These are phyloP conservation scores for Myrmophylax atrothorax DNA, from an alignment of 2,113 vertebrate genomes.

Conservation along the genomic window DNA sequence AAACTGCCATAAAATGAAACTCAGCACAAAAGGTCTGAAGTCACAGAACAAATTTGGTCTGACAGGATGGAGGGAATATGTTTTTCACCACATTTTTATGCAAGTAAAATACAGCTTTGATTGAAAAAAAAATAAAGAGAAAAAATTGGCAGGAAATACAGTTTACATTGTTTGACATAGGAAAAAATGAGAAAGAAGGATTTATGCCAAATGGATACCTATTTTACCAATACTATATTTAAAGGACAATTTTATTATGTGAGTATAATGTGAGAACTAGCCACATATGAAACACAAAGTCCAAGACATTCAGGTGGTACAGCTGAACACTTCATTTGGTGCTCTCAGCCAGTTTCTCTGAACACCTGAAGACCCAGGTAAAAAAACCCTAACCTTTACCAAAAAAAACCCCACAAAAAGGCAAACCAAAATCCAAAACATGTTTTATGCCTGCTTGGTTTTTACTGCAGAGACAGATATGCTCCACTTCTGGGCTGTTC, in stretches of 20 bases:
- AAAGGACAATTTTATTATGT: not conserved
- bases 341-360: not conserved
- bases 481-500: not conserved
- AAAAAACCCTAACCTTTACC: not conserved
- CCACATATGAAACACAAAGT: not conserved
- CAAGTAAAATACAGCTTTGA: not conserved
- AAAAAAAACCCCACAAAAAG: not conserved
- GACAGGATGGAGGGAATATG: not conserved
- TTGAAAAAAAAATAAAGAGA: not conserved
- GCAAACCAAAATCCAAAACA: not conserved
- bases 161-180: not conserved
- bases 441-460: not conserved
- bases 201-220: not conserved
- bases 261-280: not conserved
- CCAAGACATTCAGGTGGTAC: not conserved
- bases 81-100: not conserved
- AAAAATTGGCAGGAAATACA: not conserved
- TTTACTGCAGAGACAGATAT: not conserved
- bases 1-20: slow-evolving; percentile 1
- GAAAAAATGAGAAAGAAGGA: not conserved
- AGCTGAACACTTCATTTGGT: not conserved
- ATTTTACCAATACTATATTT: not conserved
- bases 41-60: not conserved
- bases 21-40: not conserved
- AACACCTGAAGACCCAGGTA: not conserved